Evolutionary conservation across 2,888 invertebrate species (phyloP).

Genomic region (Drosophila lutescens): DNA sequence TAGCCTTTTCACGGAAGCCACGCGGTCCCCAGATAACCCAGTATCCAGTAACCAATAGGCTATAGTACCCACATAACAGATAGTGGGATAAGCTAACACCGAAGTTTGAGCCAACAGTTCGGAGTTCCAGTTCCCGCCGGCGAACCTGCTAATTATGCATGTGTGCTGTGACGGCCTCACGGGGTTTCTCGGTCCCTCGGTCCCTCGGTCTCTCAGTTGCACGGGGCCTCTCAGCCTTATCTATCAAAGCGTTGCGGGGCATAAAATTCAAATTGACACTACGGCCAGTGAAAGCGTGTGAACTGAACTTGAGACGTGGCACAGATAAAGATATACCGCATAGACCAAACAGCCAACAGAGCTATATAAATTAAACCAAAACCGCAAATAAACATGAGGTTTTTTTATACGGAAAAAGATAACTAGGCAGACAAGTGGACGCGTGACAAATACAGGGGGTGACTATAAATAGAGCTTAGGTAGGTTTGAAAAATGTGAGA

Average conservation of each 20-base stretch:
- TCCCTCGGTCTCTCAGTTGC: background rate
- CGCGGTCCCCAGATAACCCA: conserved; percentile 42
- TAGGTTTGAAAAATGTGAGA: too few species aligned
- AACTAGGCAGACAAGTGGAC: conserved; percentile 16
- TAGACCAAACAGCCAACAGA: conserved; percentile 15
- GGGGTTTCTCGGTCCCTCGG: conserved; percentile 14
- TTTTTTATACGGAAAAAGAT: conserved; percentile 19
- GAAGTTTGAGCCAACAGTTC: conserved; percentile 14
- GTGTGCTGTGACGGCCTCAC: conserved; percentile 34
- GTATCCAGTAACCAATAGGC: conserved; percentile 7
- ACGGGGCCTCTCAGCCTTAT: conserved; percentile 41
- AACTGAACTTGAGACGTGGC: conserved; percentile 81
- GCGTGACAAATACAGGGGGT: conserved; percentile 14
- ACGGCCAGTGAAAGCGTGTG: conserved; percentile 83
- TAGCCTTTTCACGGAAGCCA: conserved; percentile 45
- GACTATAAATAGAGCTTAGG: too few species aligned
- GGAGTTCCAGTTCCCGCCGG: conserved; percentile 29
- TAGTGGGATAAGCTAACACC: conserved; percentile 25
- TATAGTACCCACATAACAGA: background rate
- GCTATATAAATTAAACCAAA: conserved; percentile 32
- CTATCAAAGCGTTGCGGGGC: conserved; percentile 52
- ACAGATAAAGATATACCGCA: conserved; percentile 36
- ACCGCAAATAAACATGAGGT: conserved; percentile 47
- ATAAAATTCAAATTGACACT: conserved; percentile 63
- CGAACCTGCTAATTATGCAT: conserved; percentile 59